Evolutionary conservation across 2,888 invertebrate species (phyloP), one percentile per base, ranked within the genome.

Genomic region (Eurytoma adleriae): DNA sequence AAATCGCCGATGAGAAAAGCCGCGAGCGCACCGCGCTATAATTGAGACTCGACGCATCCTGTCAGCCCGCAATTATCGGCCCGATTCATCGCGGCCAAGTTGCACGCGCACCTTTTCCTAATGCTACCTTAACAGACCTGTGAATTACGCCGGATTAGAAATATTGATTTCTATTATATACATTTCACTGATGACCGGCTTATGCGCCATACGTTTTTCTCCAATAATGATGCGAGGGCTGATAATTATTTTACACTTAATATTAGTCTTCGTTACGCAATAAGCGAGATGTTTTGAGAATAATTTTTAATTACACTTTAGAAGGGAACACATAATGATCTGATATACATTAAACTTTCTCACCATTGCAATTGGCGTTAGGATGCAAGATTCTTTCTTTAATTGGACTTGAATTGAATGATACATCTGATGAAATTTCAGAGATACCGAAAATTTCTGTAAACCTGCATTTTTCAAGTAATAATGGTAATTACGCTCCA

Each of bases 41-140:
- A 81, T 78, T 78, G 81, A 78, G 78, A 81, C 68, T 59, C 54
- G 75, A 81, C 81, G 78, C 78, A 81, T 81, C 78, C 78, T 81
- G 78, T n/a, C 68, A 24, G 52, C 27, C 50, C 68, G 40, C 73
- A 80, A 80, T 80, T 80, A 77, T 80, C 77, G 72, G 12, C 18
- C 57, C 27, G 70, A 54, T 79, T 48, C 40, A 40, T 40, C 48
- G 24, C 75, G 18, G 20, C 71, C 59, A 71, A 71, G 71, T 80
- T 80, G 59, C 59, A 59, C 70, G 56, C 52, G 69, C 18, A 52
- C 52, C 18, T 52, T 59, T 14, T 10, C 12, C 30, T 14, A 50
- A 64, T 1, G 18, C n/a, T 20, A 54, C 56, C 16, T 54, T 62
- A 16, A 40, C 62, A 40, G 54, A 27, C 24, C 50, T n/a, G 59